phyloP scores from a whole-genome alignment of 2,113 vertebrate species.

The Athene noctua region DNA sequence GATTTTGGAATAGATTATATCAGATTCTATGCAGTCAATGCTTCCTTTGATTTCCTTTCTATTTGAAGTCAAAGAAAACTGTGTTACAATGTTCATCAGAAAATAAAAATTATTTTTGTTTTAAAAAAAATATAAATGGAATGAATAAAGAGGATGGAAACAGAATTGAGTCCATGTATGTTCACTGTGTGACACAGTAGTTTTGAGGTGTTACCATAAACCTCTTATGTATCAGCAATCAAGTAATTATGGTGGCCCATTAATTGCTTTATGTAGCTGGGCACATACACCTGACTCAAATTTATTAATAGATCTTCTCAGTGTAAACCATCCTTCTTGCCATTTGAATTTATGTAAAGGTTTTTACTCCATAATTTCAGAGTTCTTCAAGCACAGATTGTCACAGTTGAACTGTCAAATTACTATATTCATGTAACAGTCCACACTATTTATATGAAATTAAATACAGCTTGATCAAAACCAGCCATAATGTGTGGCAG shows the following conservation, averaged over 20 bases:
- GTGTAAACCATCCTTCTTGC: background rate
- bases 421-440: background rate
- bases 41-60: background rate
- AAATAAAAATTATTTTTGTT: background rate
- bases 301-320: background rate
- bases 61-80: background rate
- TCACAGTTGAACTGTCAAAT: background rate
- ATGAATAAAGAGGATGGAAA: background rate
- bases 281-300: background rate
- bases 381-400: background rate
- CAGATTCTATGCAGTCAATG: background rate
- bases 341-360: background rate
- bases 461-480: background rate
- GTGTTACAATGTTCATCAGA: background rate
- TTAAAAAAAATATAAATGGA: background rate
- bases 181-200: background rate
- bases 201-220: background rate
- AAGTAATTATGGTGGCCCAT: background rate
- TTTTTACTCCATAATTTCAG: background rate
- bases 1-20: background rate
- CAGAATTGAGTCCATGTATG: background rate
- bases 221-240: background rate
- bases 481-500: background rate
- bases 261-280: background rate
- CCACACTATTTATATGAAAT: background rate